Percentiles rank a stretch among this genome's conserved stretches.
phyloP scores from a whole-genome alignment of 2,888 invertebrate genomes.

The Pantelozetes paolii region DNA sequence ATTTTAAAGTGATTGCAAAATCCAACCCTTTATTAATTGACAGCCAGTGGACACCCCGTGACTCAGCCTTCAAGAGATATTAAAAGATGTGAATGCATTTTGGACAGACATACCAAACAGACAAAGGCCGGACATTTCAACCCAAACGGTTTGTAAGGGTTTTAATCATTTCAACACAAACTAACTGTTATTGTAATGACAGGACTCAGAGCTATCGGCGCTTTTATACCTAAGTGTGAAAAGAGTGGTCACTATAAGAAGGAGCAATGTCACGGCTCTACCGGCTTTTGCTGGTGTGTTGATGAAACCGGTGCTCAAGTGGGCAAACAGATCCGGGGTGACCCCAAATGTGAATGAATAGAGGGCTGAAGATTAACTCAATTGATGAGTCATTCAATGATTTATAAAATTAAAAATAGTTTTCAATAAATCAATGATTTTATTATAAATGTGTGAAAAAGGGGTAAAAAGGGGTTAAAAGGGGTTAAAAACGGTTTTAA shows the following conservation, averaged over 20 bases:
- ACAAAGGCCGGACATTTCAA: neutral
- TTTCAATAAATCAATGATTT: too few species aligned
- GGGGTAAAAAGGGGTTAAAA: too few species aligned
- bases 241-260: neutral
- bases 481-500: too few species aligned
- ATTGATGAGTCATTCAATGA: neutral
- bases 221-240: slow-evolving; percentile 10
- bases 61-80: slow-evolving; percentile 16
- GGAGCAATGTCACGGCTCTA: slow-evolving; percentile 23
- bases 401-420: neutral
- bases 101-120: slow-evolving; percentile 9
- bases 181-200: neutral
- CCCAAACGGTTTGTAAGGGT: neutral
- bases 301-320: slow-evolving; percentile 10
- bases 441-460: too few species aligned
- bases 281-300: slow-evolving; percentile 33
- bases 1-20: neutral
- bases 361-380: neutral
- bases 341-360: neutral
- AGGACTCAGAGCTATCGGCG: neutral
- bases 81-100: slow-evolving; percentile 28
- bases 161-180: neutral
- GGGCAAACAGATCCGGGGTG: neutral
- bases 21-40: neutral
- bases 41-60: slow-evolving; percentile 2